Percentiles rank a stretch among this genome's conserved stretches.
phyloP scores from a whole-genome alignment of 2,113 vertebrate species.

The Pica pica region DNA sequence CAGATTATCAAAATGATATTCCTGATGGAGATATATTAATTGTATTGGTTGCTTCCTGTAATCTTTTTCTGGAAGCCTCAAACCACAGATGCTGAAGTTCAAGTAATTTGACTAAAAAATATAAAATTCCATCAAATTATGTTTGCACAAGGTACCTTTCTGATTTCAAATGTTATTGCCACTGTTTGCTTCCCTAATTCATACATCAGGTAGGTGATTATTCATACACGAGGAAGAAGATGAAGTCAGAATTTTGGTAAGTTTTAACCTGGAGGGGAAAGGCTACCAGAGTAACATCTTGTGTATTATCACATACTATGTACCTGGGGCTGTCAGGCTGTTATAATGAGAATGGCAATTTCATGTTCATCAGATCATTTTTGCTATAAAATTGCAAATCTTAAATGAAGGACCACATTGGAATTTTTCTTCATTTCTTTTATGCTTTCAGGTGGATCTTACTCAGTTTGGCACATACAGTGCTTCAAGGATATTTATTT shows the following conservation, averaged over 20 bases:
- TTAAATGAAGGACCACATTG: neutral
- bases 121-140: neutral
- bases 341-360: neutral
- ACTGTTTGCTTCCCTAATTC: neutral
- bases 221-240: neutral
- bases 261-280: neutral
- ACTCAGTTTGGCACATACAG: neutral
- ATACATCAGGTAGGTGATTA: neutral
- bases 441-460: neutral
- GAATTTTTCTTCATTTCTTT: neutral
- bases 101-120: neutral
- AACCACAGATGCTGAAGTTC: neutral
- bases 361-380: neutral
- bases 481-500: neutral
- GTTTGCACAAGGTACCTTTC: neutral
- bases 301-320: neutral
- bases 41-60: neutral
- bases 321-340: neutral
- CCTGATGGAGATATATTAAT: neutral
- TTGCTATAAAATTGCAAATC: neutral
- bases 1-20: neutral
- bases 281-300: too few relatives aligned
- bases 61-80: neutral
- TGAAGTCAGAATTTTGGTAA: neutral
- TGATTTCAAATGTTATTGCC: neutral